Conservation (phyloP, 2,113 vertebrate species). For the Tinamus guttatus region DNA sequence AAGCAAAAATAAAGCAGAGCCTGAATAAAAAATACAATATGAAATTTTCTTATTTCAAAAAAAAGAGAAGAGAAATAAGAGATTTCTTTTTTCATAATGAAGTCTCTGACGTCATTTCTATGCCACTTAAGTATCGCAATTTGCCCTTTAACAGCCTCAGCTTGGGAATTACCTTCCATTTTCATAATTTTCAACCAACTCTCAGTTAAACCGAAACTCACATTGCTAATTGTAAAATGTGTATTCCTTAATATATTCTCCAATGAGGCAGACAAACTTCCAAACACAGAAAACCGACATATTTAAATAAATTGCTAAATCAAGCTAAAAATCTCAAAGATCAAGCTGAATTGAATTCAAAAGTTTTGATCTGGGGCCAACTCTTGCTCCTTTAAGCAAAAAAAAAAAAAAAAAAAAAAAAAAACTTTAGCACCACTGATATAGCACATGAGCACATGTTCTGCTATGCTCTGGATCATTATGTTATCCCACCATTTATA, state of each 20-base stretch:
- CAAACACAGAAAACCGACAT: fast-evolving
- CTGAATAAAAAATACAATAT: neutral
- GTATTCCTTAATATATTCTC: neutral
- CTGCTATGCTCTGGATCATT: neutral
- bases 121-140: fast-evolving
- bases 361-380: neutral
- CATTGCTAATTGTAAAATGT: fast-evolving
- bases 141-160: neutral
- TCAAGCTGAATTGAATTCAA: neutral
- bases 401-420: too few relatives aligned
- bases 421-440: neutral
- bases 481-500: fast-evolving
- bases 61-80: neutral
- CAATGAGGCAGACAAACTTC: fast-evolving
- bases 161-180: neutral
- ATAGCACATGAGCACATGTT: neutral
- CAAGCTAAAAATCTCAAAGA: neutral
- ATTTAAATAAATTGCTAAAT: neutral
- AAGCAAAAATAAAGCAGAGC: fast-evolving
- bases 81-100: too few relatives aligned
- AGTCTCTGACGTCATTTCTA: fast-evolving
- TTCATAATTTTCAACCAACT: fast-evolving
- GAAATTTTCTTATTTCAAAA: neutral
- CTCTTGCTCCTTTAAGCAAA: neutral
- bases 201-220: neutral